Evolutionary conservation across 2,797 vertebrate species (phyloP), one percentile per base, ranked within the genome.

Genomic region (Lophotriccus pileatus): DNA sequence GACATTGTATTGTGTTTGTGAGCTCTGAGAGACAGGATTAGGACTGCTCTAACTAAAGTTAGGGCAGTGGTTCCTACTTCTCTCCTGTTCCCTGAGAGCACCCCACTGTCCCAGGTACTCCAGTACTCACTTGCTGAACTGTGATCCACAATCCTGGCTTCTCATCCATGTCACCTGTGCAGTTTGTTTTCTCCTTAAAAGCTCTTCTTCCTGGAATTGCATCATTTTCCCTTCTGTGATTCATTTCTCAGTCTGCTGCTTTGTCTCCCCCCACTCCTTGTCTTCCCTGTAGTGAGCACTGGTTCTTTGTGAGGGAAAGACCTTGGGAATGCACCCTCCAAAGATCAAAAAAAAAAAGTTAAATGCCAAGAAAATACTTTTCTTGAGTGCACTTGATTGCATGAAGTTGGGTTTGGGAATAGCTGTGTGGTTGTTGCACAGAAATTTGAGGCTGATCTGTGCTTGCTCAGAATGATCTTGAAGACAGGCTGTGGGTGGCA

Each of bases 241-340:
- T 37, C 0, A 0, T 63, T 56, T 50, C 39, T 90, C 30, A 8
- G 8, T 1, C 1, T 59, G 53, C 23, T 60, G 14, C 53, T 79
- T 59, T 55, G 47, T 66, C 41, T 52, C 20, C 27, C 27, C 21
- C 22, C 14, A 14, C 11, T 13, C 16, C 22, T 55, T 36, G 12
- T 44, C 18, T 56, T 32, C 22, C 0, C 0, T 14, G 0, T 14
- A 41, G 32, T 1, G 12, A 74, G 41, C 0, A 1, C 43, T 14
- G 24, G 53, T 19, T 77, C 72, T 47, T 66, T 19, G 0, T 50
- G 14, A 75, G 12, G 24, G 27, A 18, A 24, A 73, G 74, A 22
- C 7, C 44, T 83, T 60, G 49, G 34, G 23, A 76, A 34, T 10
- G 11, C 5, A 23, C 14, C 6, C 21, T 68, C 34, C 34, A 37